These are phyloP conservation scores for Tinamus guttatus DNA, from an alignment of 2,113 vertebrate genomes.

Conservation along the genomic window DNA sequence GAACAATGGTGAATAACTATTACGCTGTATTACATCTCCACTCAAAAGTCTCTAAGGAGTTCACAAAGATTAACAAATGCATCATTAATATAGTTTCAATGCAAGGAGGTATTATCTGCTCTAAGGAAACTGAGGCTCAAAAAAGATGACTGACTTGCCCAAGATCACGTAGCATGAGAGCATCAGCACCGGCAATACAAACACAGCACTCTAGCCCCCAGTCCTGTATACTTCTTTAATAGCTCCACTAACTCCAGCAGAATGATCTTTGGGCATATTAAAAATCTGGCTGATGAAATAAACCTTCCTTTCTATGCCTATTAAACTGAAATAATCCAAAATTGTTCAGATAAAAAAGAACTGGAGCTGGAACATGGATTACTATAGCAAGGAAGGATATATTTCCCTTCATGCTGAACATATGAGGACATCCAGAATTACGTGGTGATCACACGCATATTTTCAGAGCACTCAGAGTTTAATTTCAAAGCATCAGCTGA, in stretches of 20 bases:
- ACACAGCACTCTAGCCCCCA: neutral
- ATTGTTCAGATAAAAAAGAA: neutral
- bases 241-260: neutral
- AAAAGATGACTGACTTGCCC: neutral
- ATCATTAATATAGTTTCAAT: neutral
- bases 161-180: neutral
- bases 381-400: neutral
- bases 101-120: neutral
- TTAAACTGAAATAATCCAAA: neutral
- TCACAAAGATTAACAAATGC: neutral
- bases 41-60: neutral
- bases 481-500: conserved; percentile 31
- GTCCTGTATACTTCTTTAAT: neutral
- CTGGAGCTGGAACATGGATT: neutral
- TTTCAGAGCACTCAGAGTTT: conserved; percentile 1
- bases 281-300: neutral
- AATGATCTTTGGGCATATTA: conserved; percentile 3
- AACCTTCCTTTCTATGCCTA: neutral
- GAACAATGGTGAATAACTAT: conserved; percentile 5
- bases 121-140: neutral
- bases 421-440: neutral
- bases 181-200: neutral
- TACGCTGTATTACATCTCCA: neutral
- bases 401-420: neutral
- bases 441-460: neutral